phyloP scores from a whole-genome alignment of 2,888 invertebrate species.

The Deilephila elpenor region DNA sequence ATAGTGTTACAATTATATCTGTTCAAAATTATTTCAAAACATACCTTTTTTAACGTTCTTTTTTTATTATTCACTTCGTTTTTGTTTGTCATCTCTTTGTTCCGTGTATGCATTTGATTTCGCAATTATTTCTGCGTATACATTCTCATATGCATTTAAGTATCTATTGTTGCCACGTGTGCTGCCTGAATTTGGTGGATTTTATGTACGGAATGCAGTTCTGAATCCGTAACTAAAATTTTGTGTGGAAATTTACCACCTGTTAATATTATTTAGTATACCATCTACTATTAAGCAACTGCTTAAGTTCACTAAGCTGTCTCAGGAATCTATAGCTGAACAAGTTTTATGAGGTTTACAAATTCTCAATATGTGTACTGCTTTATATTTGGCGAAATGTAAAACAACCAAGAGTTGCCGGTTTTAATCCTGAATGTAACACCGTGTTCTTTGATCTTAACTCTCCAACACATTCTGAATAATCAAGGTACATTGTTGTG shows the following conservation, averaged over 20 bases:
- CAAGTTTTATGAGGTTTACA: too few relatives aligned
- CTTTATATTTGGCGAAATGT: too few relatives aligned
- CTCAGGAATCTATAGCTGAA: too few relatives aligned
- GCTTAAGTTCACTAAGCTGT: too few relatives aligned
- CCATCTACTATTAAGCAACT: too few relatives aligned
- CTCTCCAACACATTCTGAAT: too few relatives aligned
- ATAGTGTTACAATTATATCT: slow-evolving; percentile 52
- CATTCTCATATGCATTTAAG: slow-evolving; percentile 9
- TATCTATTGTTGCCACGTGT: slow-evolving; percentile 14
- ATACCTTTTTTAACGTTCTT: not conserved
- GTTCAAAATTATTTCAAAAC: slow-evolving; percentile 35
- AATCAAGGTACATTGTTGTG: too few relatives aligned
- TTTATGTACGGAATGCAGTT: slow-evolving; percentile 4
- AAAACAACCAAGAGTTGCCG: too few relatives aligned
- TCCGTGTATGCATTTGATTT: slow-evolving; percentile 3
- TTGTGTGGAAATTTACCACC: not conserved
- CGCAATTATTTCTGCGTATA: not conserved
- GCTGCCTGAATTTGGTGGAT: slow-evolving; percentile 7
- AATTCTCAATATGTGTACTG: too few relatives aligned
- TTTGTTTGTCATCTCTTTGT: slow-evolving; percentile 9
- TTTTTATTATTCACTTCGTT: slow-evolving; percentile 17
- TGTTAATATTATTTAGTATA: not conserved
- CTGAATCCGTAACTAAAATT: not conserved
- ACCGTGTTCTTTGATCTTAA: too few relatives aligned
- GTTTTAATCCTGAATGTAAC: too few relatives aligned